Base-by-base conservation (phyloP, 2,888 invertebrate species). In the Perithous albicinctus region DNA sequence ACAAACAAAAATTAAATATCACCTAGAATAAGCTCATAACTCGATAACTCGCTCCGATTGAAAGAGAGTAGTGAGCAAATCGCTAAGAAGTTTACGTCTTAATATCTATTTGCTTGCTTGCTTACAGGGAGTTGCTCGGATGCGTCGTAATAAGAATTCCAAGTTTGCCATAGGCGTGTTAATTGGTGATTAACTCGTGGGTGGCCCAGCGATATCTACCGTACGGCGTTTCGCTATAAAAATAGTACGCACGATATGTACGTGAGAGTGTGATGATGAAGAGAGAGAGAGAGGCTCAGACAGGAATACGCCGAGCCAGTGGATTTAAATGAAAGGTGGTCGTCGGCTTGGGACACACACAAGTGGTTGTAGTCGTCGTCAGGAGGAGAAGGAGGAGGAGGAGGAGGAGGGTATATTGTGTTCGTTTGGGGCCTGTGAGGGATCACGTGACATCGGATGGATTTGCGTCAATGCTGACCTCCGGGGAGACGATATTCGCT, bases 391-490 rank as follows among this genome's bases (percentile, higher is more conserved):
- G 29, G 59, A 38, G 56, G 64, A 43, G 48, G 67, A 66, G 35
- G 20, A 67, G 66, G 80, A n/a, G 78, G 84, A 70, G 82, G 72
- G 78, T 81, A 86, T 86, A 86, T 86, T 84, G 78, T 83, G 82
- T 85, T 59, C 15, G 32, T 56, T 85, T 74, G 85, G 85, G 83
- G 70, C 54, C 82, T 85, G 88, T 88, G 89, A 63, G 78, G 85
- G 91, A 92, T 94, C 95, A 95, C 95, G 95, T 95, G 95, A 94
- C 92, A 89, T 86, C 88, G 87, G 89, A 90, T 90, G 93, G 93
- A 95, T 95, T 95, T 95, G 95, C 95, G 95, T 95, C 95, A 95
- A 95, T 95, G 93, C 93, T 95, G 95, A 95, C 95, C 95, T 95
- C 95, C 95, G 94, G 89, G 91, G 93, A 92, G 90, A 92, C 92